Evolutionary conservation across 2,113 vertebrate species (phyloP).

Genomic region (Manacus vitellinus): DNA sequence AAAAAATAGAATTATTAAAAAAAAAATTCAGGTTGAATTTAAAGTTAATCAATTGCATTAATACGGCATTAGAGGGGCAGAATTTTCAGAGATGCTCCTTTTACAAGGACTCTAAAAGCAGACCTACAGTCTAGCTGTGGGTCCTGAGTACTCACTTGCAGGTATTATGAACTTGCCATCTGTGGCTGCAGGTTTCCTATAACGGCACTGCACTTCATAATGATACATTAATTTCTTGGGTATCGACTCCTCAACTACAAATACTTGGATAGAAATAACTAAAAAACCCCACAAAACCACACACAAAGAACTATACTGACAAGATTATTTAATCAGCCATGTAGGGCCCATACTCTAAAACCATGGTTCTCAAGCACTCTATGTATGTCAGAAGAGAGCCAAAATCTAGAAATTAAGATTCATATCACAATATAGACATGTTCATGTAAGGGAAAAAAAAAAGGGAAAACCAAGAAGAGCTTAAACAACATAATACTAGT

Average conservation of each 20-base stretch:
- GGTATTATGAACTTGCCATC: not conserved
- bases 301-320: not conserved
- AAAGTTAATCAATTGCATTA: not conserved
- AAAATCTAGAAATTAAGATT: not conserved
- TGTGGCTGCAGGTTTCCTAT: not conserved
- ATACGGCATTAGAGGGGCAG: not conserved
- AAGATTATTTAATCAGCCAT: not conserved
- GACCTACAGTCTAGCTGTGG: not conserved
- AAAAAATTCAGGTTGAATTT: not conserved
- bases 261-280: not conserved
- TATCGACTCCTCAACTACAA: not conserved
- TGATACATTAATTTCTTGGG: not conserved
- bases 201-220: not conserved
- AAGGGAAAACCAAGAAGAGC: not conserved
- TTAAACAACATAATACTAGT: not conserved
- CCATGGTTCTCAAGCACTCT: not conserved
- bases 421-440: not conserved
- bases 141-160: not conserved
- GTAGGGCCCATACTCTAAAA: not conserved
- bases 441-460: rapidly evolving
- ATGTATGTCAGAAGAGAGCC: not conserved
- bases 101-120: not conserved
- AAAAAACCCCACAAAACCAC: too few species aligned
- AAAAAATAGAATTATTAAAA: not conserved
- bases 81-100: not conserved